Evolutionary conservation across 1,140 invertebrate genomes (phyloP), one percentile per base, ranked within the genome.

Genomic region (Battus philenor): DNA sequence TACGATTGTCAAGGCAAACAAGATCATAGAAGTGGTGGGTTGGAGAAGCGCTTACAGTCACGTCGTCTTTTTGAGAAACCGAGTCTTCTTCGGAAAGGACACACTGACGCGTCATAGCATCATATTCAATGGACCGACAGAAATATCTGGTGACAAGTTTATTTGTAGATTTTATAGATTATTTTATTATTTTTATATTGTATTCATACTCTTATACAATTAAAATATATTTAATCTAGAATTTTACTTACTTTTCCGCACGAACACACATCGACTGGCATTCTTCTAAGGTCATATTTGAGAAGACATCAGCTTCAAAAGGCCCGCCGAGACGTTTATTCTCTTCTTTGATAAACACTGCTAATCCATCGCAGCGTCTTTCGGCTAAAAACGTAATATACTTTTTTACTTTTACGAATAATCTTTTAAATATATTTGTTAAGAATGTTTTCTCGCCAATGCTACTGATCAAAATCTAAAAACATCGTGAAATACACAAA

Each of bases 31-130:
- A 93, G 69, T 95, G 92, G 77, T 94, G 92, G 10, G 91, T 93
- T 2, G 92, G 91, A 62, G 92, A 93, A 59, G 89, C 93, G 72
- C 92, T 94, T 12, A 92, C 90, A 34, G 92, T 92, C 55, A 95
- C 90, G 68, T 95, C 93, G 64, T 95, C 93, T 69, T 93, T 93
- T 67, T 95, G 93, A 0, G 94, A 95, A 4, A 94, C 90, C 0
- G 94, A 95, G 73, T 97, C 95, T 77, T 97, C 95, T 74, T 96
- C 94, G 0, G 93, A 95, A 4, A 97, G 88, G 2, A 94, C 91
- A 54, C 95, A 97, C 44, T 93, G 91, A 50, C 91, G 90, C 0
- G 92, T 94, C 85, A 94, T 91, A 48, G 95, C 93, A 62, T 97
- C 94, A 66, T 94, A 96, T 63, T 95, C 94, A n/a, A 97, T 91